Evolutionary conservation across 2,113 vertebrate genomes (phyloP).

Genomic region (Mystacornis crossleyi): DNA sequence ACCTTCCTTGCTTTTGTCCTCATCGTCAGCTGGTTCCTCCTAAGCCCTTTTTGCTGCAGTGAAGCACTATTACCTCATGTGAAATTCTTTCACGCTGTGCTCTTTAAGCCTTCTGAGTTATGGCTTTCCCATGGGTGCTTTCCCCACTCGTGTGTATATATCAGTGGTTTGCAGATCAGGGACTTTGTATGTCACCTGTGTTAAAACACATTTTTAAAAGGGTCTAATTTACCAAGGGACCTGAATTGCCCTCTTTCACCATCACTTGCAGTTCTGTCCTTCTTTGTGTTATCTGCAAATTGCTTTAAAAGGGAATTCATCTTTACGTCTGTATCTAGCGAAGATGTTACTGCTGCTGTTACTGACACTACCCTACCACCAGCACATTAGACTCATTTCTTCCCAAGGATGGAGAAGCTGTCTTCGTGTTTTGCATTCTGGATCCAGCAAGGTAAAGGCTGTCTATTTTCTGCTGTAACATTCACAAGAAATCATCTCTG

Average conservation of each 20-base stretch:
- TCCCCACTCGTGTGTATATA: accelerated
- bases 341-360: not conserved
- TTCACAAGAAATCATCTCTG: not conserved
- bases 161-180: not conserved
- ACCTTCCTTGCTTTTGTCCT: not conserved
- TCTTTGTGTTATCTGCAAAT: not conserved
- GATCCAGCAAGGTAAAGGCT: not conserved
- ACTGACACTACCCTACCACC: not conserved
- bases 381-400: not conserved
- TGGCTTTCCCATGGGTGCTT: not conserved
- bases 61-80: not conserved
- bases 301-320: not conserved
- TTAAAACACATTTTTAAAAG: not conserved
- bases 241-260: not conserved
- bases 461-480: not conserved
- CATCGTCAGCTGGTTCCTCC: accelerated
- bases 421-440: not conserved
- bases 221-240: not conserved
- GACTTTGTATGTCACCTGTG: not conserved
- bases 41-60: not conserved
- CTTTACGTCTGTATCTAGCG: not conserved
- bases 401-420: not conserved
- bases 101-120: not conserved
- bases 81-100: not conserved
- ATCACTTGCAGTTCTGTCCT: not conserved